Evolutionary conservation across 2,113 vertebrate species (phyloP), one percentile per base, ranked within the genome.

Genomic region (Thomomys bottae): DNA sequence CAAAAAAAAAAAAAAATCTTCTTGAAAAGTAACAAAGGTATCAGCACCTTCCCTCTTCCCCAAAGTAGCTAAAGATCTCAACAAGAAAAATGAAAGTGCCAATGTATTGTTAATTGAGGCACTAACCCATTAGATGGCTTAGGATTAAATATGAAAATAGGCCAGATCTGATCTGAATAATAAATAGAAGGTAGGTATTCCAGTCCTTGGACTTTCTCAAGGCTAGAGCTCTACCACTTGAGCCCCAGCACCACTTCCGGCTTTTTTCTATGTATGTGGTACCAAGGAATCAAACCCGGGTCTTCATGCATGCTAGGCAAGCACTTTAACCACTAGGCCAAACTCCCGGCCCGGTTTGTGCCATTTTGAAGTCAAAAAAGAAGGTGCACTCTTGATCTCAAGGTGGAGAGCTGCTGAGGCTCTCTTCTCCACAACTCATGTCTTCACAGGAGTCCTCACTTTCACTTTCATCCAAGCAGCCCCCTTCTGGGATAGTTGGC

Each of bases 361-460:
- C 95, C 97, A 97, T 96, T 97, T 97, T 96, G 96, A 98, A 98
- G 93, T 97, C 97, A 26, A 99, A 99, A 97, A 99, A 99, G 98
- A 98, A 99, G 49, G 97, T 82, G 64, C 98, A 98, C 89, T 99
- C 99, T 1, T 98, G 96, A 23, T 99, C 98, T 26, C 98, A 98
- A 0, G 97, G 97, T 90, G 98, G 98, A 64, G 99, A 99, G 34
- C 98, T 98, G 98, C 99, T 98, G 72, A 99, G 98, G 87, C 98
- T 98, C 96, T 99, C 99, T 94, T 99, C 99, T 23, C 99, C 98
- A 1, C 98, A 99, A 87, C 99, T 99, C 98, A 98, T 97, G 63
- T 99, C 99, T 97, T 99, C 99, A 78, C 98, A 98, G 0, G 98
- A 99, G 94, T 99, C 99, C 95, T 99, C 99, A 70, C 99, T 99